Conservation (phyloP, 2,888 invertebrate species). For the Abrostola tripartita region DNA sequence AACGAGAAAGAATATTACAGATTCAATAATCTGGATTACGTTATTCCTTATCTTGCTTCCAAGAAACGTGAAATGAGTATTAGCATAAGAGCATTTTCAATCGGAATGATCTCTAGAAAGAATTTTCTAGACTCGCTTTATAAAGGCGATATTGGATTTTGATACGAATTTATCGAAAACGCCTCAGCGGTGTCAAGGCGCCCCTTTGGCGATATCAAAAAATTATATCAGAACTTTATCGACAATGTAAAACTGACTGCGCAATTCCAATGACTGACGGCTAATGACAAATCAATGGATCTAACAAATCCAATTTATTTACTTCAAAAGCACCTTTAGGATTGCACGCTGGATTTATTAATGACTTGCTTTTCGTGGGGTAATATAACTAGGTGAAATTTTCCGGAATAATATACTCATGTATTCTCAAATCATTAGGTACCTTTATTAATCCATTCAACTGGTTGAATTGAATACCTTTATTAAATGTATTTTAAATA, state of each 20-base stretch:
- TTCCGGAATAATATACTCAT: not conserved
- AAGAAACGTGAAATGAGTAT: conserved; percentile 54
- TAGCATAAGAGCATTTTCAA: conserved; percentile 70
- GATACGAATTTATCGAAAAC: conserved; percentile 80
- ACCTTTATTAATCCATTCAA: no score
- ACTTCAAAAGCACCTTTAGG: conserved; percentile 35
- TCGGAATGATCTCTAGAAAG: conserved; percentile 66
- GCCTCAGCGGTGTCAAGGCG: conserved; percentile 75
- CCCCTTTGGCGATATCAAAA: conserved; percentile 76
- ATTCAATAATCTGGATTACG: conserved; percentile 56
- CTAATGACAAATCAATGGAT: conserved; percentile 60
- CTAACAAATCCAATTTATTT: conserved; percentile 42
- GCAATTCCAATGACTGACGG: conserved; percentile 52
- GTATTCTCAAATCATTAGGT: no score
- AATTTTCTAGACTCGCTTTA: conserved; percentile 59
- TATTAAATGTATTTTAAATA: no score
- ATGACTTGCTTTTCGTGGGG: conserved; percentile 38
- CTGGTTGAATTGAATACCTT: no score
- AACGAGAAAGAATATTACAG: conserved; percentile 45
- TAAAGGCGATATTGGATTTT: conserved; percentile 78
- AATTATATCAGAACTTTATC: conserved; percentile 84
- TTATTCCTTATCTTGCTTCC: conserved; percentile 50
- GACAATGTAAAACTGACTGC: conserved; percentile 66
- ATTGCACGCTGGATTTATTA: conserved; percentile 37
- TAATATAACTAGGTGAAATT: conserved; percentile 2